Conservation (phyloP, 1,140 invertebrate species). For the Meloidogyne hapla region DNA sequence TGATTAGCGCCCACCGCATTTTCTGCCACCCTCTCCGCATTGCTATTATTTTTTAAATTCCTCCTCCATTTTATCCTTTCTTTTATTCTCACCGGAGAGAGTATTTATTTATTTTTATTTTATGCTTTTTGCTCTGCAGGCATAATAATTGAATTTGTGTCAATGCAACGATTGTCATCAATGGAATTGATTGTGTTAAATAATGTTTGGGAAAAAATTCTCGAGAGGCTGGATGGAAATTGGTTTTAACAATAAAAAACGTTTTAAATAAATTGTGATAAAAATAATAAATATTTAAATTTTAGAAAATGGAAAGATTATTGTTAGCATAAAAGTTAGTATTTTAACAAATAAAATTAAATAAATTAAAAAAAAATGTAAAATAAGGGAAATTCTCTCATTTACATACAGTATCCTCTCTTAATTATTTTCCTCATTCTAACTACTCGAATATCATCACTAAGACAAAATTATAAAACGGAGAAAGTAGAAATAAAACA, state of each 20-base stretch:
- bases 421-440: too few relatives aligned
- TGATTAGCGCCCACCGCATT: not conserved
- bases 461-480: too few relatives aligned
- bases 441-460: too few relatives aligned
- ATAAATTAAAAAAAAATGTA: too few relatives aligned
- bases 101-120: not conserved
- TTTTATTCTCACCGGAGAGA: too few relatives aligned
- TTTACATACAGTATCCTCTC: too few relatives aligned
- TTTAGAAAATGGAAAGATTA: too few relatives aligned
- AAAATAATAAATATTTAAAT: too few relatives aligned
- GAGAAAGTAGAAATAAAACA: too few relatives aligned
- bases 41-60: not conserved
- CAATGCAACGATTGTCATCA: not conserved
- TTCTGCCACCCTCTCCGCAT: not conserved
- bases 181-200: not conserved
- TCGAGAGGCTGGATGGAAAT: not conserved
- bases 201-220: slow-evolving; percentile 5
- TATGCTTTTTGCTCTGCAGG: not conserved
- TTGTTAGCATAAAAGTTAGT: too few relatives aligned
- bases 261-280: not conserved
- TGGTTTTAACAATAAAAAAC: not conserved
- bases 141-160: slow-evolving; percentile 4
- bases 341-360: too few relatives aligned
- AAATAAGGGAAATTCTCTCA: too few relatives aligned
- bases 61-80: not conserved